Evolutionary conservation across 2,113 vertebrate species (phyloP), one percentile per base, ranked within the genome.

Genomic region (Heterotis niloticus): DNA sequence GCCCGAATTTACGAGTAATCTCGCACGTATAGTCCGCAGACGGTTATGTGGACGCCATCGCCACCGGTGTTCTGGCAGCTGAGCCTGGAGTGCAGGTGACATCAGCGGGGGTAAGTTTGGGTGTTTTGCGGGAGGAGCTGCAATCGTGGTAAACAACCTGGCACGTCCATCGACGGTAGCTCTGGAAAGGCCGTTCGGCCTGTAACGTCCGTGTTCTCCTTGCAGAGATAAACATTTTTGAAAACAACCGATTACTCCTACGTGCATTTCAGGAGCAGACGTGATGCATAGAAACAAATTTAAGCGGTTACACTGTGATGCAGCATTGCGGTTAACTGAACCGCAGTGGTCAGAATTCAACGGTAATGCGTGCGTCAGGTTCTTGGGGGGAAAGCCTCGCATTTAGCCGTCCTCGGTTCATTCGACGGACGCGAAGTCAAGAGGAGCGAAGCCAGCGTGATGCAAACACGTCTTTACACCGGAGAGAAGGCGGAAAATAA

Each of bases 71-170:
- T 84, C 78, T 82, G 82, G 85, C 51, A 56, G 78, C 83, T 87
- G 87, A 86, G 88, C 81, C 88, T 87, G 81, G 88, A 87, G 69
- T 71, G 83, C 78, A 83, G 83, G 81, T 87, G 84, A 87, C 82
- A 82, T 7, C n/a, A 69, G 73, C 9, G 24, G 14, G 59, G 57
- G 73, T 24, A 75, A 60, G 56, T 24, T 54, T 65, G 5, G 10
- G 12, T 75, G 75, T 86, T 87, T 91, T n/a, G n/a, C n/a, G 85
- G 84, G 72, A 84, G 72, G 67, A 64, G 54, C 82, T 34, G 59
- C 80, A 82, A 79, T 65, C 80, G n/a, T 86, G 79, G 76, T 82
- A 84, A 88, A 85, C 78, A 68, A 83, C 86, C 86, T 84, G 80
- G 81, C 24, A 88, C 80, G 23, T 64, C 83, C 85, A 80, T 85